Evolutionary conservation across 1,140 invertebrate species (phyloP), one percentile per base, ranked within the genome.

Genomic region (Pogonomyrmex californicus): DNA sequence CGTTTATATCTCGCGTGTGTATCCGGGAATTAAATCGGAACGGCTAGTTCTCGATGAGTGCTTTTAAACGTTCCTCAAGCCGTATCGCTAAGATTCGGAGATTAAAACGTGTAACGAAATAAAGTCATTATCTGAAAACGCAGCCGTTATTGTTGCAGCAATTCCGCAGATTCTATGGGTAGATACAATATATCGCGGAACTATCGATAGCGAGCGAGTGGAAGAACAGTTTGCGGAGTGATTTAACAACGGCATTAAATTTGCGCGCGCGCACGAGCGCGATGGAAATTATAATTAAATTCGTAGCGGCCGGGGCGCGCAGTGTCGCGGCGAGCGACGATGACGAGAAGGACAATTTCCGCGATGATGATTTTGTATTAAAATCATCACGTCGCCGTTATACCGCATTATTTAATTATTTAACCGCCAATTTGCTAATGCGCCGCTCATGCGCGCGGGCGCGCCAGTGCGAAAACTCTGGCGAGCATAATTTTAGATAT

Each of bases 361-460:
- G 47, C 73, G 63, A 85, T 63, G 73, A 76, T 65, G 62, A 60
- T 49, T 73, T 41, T 51, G 63, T 54, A 77, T 88, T 88, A 71
- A 89, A 89, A 89, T 86, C 58, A 78, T 89, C 85, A 70, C 65
- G 77, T 82, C 63, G 62, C 77, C 30, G 49, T n/a, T n/a, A n/a
- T 60, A 68, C 51, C 76, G 77, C 44, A 81, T 85, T 87, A 87
- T 87, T 87, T 87, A 87, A 87, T 58, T 79, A 60, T 73, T 88
- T 60, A 60, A 86, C 60, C 82, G 82, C 51, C 81, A 63, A 82
- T 89, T 88, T 86, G 86, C 86, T 88, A 88, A 88, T 87, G 87
- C 78, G 23, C 68, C 65, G 65, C 56, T 60, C 60, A 30, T 38
- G 65, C 73, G 58, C 30, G 62, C 77, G 10, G 44, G 38, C 58